Conservation (phyloP, 2,888 invertebrate species). For the Mythimna lalbum region DNA sequence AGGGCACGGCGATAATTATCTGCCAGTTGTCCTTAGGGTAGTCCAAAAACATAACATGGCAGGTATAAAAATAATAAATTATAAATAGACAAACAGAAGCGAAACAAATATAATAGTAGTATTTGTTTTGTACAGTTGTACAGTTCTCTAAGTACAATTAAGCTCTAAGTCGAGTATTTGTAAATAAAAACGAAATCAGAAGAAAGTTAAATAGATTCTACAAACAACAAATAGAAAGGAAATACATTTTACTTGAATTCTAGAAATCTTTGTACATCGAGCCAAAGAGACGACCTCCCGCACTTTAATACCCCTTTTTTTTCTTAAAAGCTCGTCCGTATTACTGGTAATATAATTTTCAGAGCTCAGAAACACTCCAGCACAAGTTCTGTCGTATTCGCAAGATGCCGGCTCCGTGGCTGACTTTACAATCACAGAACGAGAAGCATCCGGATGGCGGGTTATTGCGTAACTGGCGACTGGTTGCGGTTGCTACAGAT, state of each 20-base stretch:
- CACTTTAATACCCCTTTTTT: conserved; percentile 17
- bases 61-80: no score
- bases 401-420: conserved; percentile 62
- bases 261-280: not conserved
- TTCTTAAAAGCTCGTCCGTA: conserved; percentile 9
- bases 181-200: not conserved
- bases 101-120: no score
- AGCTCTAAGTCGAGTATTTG: no score
- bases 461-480: conserved; percentile 23
- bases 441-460: conserved; percentile 43
- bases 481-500: conserved; percentile 19
- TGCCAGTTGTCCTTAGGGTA: no score
- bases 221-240: no score
- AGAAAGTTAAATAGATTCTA: not conserved
- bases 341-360: conserved; percentile 46
- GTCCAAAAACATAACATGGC: no score
- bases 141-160: no score
- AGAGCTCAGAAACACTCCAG: conserved; percentile 49
- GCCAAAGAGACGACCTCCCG: not conserved
- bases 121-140: no score
- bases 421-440: conserved; percentile 67
- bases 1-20: no score
- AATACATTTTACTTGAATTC: not conserved
- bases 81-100: no score
- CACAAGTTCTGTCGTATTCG: conserved; percentile 54